Evolutionary conservation across 1,140 invertebrate genomes (phyloP), one percentile per base, ranked within the genome.

Genomic region (Apis dorsata): DNA sequence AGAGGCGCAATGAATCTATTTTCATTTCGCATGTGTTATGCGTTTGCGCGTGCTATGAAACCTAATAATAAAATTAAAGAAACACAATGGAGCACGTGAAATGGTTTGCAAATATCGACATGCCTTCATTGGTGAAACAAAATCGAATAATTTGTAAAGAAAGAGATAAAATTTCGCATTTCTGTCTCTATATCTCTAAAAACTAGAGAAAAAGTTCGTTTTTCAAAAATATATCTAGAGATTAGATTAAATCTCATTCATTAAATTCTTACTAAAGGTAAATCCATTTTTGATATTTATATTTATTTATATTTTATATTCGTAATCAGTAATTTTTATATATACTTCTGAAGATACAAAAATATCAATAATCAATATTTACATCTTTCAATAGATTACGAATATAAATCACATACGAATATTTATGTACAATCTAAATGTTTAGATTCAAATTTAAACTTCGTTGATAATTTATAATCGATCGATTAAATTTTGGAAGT

Each of bases 1-100:
- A 76, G 73, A 81, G 49, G 24, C 72, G 63, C 55, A 63, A 76
- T 60, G 73, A 68, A 44, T 76, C 80, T 81, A 81, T 81, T 81
- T 81, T 81, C 62, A 81, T 68, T 81, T 81, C 73, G 73, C 73
- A 51, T 69, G 55, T 68, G 80, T 49, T 34, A 28, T 53, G 73
- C 59, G 49, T 59, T 76, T 44, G 63, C 44, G 19, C 80, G 73
- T 81, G 80, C 63, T 51, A 53, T 2, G 80, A 76, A 81, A 76
- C 55, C 44, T 60, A 68, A 81, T 69, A 49, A 68, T 68, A 76
- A 76, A 75, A 76, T 81, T 69, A 69, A 76, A 81, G 80, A 69
- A 34, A 68, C 44, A 55, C 55, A 71, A 72, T 53, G 68, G 34
- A 60, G 55, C 68, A 3, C 57, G 44, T 62, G 78, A n/a, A 70